A percentile compares a stretch with the other conserved stretches of the same genome.
Conservation (phyloP, 2,113 vertebrate species). For the Prietella phreatophila region DNA sequence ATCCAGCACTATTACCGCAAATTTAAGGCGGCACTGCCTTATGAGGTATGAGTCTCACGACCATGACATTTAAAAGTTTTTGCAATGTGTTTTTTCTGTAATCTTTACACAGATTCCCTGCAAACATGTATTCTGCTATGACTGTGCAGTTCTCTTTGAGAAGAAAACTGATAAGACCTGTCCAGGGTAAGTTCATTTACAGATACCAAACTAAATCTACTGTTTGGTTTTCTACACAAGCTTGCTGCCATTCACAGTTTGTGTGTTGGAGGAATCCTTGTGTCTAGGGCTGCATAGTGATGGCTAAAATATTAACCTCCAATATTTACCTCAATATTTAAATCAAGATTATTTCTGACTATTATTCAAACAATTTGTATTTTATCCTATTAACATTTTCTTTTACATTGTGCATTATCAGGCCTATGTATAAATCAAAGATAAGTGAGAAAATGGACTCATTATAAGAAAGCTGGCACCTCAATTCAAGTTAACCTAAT, state of each 20-base stretch:
- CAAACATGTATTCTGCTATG: slow-evolving; percentile 98
- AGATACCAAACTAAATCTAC: background rate
- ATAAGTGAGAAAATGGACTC: background rate
- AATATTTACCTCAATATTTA: background rate
- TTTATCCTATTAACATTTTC: background rate
- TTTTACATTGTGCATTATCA: background rate
- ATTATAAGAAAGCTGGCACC: background rate
- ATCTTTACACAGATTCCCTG: slow-evolving; percentile 86
- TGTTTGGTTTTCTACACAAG: background rate
- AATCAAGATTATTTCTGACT: background rate
- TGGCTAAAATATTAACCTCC: background rate
- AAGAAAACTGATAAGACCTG: slow-evolving; percentile 98
- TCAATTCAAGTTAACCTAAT: background rate
- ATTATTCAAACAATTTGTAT: background rate
- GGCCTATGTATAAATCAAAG: background rate
- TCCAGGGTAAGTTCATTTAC: slow-evolving; percentile 81
- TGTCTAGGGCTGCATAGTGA: background rate
- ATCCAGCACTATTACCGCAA: background rate
- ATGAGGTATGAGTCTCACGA: background rate
- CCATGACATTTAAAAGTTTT: background rate
- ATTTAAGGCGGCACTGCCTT: background rate
- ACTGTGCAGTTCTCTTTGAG: slow-evolving; percentile 94
- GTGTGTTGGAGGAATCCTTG: background rate
- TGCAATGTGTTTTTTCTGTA: background rate
- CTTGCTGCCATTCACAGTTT: background rate